These are phyloP conservation scores for Campoplex capitator DNA, from an alignment of 2,888 invertebrate species.

Conservation along the genomic window DNA sequence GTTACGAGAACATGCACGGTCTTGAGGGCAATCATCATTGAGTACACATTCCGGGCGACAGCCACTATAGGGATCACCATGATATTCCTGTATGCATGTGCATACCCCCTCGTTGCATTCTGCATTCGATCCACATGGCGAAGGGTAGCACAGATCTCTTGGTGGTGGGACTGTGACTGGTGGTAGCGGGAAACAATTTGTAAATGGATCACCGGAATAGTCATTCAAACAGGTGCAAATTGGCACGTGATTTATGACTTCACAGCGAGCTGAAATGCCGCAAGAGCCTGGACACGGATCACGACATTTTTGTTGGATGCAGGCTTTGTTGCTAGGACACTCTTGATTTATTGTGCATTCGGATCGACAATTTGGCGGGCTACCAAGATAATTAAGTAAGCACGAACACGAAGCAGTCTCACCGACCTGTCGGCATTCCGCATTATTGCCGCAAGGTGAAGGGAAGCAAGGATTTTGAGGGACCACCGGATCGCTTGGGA, in stretches of 20 bases:
- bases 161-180: slow-evolving; percentile 75
- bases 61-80: slow-evolving; percentile 90
- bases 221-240: slow-evolving; percentile 90
- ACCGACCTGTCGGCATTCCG: slow-evolving; percentile 88
- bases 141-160: slow-evolving; percentile 90
- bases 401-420: slow-evolving; percentile 89
- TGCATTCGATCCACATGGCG: slow-evolving; percentile 89
- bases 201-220: slow-evolving; percentile 90
- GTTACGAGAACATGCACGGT: slow-evolving; percentile 90
- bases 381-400: slow-evolving; percentile 88
- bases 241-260: slow-evolving; percentile 91
- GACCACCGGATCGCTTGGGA: slow-evolving; percentile 63
- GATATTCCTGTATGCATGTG: slow-evolving; percentile 89
- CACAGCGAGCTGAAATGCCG: slow-evolving; percentile 90
- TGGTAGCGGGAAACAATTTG: slow-evolving; percentile 85
- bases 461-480: slow-evolving; percentile 82
- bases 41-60: slow-evolving; percentile 92
- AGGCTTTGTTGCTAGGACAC: slow-evolving; percentile 90
- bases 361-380: slow-evolving; percentile 87
- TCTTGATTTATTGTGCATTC: slow-evolving; percentile 89
- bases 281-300: slow-evolving; percentile 93
- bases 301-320: slow-evolving; percentile 91
- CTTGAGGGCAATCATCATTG: slow-evolving; percentile 89
- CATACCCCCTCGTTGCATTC: slow-evolving; percentile 89
- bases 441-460: slow-evolving; percentile 88